Conservation (phyloP, 2,797 vertebrate species). For the Taenioides sp. region DNA sequence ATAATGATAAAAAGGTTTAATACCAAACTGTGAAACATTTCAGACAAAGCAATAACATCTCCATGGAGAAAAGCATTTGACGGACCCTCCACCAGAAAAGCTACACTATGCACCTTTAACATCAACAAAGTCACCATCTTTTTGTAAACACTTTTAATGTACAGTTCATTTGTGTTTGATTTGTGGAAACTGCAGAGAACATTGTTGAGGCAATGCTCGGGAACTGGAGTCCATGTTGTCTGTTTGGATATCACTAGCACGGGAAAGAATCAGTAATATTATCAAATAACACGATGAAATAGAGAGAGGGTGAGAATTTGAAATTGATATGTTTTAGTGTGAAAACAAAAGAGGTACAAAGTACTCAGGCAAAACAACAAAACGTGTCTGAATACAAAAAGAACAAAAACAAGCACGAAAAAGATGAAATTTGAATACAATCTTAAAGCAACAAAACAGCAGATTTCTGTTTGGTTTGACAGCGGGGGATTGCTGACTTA, state of each 20-base stretch:
- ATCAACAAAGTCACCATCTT: no score
- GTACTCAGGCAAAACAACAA: slow-evolving; percentile 22
- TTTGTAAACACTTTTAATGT: not conserved
- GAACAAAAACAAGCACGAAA: slow-evolving; percentile 8
- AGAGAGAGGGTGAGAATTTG: not conserved
- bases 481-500: slow-evolving; percentile 33
- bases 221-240: not conserved
- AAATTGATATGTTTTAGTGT: slow-evolving; percentile 31
- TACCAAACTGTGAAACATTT: no score
- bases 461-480: slow-evolving; percentile 18
- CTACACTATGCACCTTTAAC: no score
- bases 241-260: not conserved
- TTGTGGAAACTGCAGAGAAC: not conserved
- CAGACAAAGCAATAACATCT: no score
- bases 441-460: not conserved
- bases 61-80: no score
- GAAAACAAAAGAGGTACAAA: slow-evolving; percentile 1
- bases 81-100: no score
- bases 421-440: slow-evolving; percentile 15
- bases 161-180: not conserved
- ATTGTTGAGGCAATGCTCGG: not conserved
- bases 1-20: no score
- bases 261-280: not conserved
- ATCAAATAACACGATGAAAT: not conserved
- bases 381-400: slow-evolving; percentile 20